Base-by-base conservation (phyloP, 2,888 invertebrate species). In the Mythimna pallens region DNA sequence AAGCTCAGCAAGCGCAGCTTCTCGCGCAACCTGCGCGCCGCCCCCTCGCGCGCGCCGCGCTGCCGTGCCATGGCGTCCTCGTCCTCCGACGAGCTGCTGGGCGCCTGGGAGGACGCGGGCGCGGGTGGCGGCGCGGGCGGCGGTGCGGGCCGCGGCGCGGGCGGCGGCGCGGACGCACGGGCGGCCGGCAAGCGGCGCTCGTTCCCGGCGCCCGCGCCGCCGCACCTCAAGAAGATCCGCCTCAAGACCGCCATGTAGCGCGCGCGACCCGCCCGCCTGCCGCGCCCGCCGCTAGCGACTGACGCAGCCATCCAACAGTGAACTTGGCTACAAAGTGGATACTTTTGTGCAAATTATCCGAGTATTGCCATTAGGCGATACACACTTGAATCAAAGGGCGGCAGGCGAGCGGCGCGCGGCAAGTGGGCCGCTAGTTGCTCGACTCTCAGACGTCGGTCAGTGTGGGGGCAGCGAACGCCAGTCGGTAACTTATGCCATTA, bases 191-290 rank as follows among this genome's bases (percentile, higher is more conserved):
- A 93, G 82, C 92, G 95, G 6, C 89, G 95, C 36, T 87, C 93
- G 2, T 92, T 91, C 88, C 92, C 92, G 52, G 89, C 87, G 81
- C 89, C 92, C 1, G 82, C 93, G 63, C 93, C 95, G 30, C 59
- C 79, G 70, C 93, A 88, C 73, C 94, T 96, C 76, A 96, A 96
- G 87, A 96, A 96, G 91, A 94, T 95, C 84, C 90, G 96, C 70
- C 91, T 96, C 63, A 96, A 96, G 88, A 91, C 93, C 9, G 93
- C 86, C 85, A 89, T 93, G 90, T 95, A 95, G 94, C 94, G 91
- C 84, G 17, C 43, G 30, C 36, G 9, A 1, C 36, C 36, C 36
- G 36, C 36, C 86, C 88, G 89, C 91, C 80, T 88, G 89, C 92
- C 78, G 81, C 89, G 0, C 34, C 22, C 40, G 12, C 14, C 61